Base-by-base conservation (phyloP, 1,140 invertebrate species). In the Lycorma delicatula region DNA sequence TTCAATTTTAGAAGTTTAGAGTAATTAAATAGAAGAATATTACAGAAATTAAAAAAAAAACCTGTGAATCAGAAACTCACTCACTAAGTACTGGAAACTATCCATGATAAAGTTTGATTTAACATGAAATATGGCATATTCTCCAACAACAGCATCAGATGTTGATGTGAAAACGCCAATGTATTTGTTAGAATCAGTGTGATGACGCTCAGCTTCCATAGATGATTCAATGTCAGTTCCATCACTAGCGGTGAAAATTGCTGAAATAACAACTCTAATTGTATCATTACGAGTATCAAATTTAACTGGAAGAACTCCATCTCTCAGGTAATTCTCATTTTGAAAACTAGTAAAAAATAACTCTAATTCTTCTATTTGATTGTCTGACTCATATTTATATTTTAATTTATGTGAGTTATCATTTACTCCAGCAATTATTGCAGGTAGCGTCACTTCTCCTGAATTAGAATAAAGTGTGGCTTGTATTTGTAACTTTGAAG, bases 61-160 rank as follows among this genome's bases (percentile, higher is more conserved):
- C n/a, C n/a, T n/a, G n/a, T n/a, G n/a, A n/a, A n/a, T n/a, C n/a
- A n/a, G n/a, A n/a, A 41, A 61, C 59, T 60, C 50, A 65, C 68
- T 69, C 68, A 77, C 76, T 68, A 78, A 47, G 64, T 75, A 78
- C 61, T 72, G 62, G 63, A 77, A 77, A 13, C 63, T 64, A 9
- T 72, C 63, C 28, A 76, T 63, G 44, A 62, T 54, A 60, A 76
- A 77, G 61, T 75, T 77, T 1, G 69, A 61, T 53, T 69, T 68
- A 0, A 78, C 71, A 62, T 77, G 77, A 56, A 79, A 70, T 23
- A 77, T 66, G 0, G 70, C 74, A 66, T 72, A 78, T 63, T 79
- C 70, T 20, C 72, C 73, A 5, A 74, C 67, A 11, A 58, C 54
- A 11, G 69, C 67, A 25, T 67, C 58, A 5, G 51, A 51, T 22